Conservation (phyloP, 1,140 invertebrate species). For the Nasonia vitripennis region DNA sequence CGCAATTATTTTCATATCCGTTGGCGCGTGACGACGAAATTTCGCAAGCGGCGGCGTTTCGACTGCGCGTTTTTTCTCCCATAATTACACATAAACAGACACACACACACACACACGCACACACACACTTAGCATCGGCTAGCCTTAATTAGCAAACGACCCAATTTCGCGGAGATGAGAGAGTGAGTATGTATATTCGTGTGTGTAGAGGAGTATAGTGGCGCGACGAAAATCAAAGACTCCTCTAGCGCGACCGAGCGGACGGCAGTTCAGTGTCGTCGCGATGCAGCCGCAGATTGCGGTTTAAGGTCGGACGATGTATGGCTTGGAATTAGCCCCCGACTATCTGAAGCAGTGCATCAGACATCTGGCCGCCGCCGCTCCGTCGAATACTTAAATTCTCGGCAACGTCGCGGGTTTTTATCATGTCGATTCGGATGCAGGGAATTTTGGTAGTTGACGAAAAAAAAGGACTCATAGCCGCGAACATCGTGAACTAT, state of each 20-base stretch:
- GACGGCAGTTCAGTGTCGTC: background rate
- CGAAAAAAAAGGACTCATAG: no score
- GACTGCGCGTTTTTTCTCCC: background rate
- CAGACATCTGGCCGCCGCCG: no score
- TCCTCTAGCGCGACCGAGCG: background rate
- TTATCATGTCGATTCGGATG: no score
- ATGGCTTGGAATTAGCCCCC: no score
- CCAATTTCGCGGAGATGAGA: background rate
- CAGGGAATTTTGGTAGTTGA: no score
- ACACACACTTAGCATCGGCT: no score
- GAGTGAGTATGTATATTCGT: background rate
- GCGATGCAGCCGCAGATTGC: background rate
- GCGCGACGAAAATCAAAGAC: constrained; percentile 17
- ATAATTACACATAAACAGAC: background rate
- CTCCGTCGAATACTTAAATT: no score
- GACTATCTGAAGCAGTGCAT: no score
- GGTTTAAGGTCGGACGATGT: background rate
- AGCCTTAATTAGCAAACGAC: constrained; percentile 15
- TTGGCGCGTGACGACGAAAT: background rate
- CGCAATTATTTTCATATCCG: constrained; percentile 25
- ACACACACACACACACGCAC: no score
- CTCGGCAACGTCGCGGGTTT: no score
- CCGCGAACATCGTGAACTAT: no score
- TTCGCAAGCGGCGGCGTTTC: background rate
- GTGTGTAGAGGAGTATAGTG: no score